Percentiles rank a stretch among this genome's conserved stretches.
phyloP scores from a whole-genome alignment of 2,888 invertebrate species.

The Xiphydria camelus region DNA sequence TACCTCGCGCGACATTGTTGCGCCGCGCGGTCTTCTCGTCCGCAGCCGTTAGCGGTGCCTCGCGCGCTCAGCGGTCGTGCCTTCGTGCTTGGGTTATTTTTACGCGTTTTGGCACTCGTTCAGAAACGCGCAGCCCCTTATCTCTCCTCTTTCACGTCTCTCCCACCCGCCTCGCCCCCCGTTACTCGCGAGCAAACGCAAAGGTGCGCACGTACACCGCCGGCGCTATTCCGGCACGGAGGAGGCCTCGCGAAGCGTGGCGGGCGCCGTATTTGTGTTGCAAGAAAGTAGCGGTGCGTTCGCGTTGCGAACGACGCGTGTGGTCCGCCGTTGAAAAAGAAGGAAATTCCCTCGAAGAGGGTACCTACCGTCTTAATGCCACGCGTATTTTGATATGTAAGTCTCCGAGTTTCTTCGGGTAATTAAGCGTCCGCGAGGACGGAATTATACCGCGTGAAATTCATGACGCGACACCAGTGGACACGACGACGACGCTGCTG shows the following conservation, averaged over 20 bases:
- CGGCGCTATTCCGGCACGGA: no score
- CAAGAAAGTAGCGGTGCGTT: not conserved
- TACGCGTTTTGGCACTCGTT: conserved; percentile 36
- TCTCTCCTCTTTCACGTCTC: not conserved
- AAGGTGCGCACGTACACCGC: no score
- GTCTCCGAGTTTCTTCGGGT: conserved; percentile 10
- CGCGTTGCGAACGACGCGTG: not conserved
- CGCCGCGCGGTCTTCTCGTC: not conserved
- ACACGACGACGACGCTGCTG: no score
- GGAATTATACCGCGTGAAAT: conserved; percentile 16
- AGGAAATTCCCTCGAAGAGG: no score
- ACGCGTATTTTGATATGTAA: no score
- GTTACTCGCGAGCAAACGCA: not conserved
- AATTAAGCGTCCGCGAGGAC: conserved; percentile 18
- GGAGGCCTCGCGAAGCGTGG: no score
- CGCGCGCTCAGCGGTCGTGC: conserved; percentile 21
- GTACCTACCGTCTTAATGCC: no score
- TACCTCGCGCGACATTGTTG: not conserved
- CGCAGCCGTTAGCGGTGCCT: not conserved
- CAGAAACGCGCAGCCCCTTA: conserved; percentile 19
- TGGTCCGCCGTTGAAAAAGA: not conserved
- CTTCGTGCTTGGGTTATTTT: conserved; percentile 35
- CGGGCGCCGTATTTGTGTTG: no score
- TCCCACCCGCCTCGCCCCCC: conserved; percentile 2
- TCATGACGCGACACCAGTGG: not conserved